These are phyloP conservation scores for Bombycilla garrulus DNA, from an alignment of 2,113 vertebrate genomes.

Conservation along the genomic window DNA sequence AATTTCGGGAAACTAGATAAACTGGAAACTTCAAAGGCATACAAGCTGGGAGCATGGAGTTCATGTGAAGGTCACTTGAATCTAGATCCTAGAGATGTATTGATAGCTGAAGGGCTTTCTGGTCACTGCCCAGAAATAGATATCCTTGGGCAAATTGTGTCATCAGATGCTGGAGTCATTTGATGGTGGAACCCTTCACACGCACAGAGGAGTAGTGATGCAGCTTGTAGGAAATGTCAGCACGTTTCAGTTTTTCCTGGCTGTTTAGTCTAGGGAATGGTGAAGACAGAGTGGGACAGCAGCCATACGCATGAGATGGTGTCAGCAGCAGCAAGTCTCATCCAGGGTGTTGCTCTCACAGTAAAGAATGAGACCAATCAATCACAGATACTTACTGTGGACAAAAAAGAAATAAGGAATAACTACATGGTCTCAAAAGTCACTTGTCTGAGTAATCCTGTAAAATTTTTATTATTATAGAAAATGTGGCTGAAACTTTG, in stretches of 20 bases:
- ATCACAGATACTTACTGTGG: neutral
- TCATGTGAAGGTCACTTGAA: constrained; percentile 56
- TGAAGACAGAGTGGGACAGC: constrained; percentile 18
- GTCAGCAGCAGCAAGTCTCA: neutral
- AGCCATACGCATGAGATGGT: neutral
- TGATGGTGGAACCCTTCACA: constrained; percentile 33
- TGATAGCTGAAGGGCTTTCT: constrained; percentile 49
- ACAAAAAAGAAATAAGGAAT: neutral
- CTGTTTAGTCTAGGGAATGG: constrained; percentile 31
- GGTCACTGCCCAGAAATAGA: constrained; percentile 34
- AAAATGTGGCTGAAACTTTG: neutral
- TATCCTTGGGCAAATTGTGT: constrained; percentile 35
- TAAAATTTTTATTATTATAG: neutral
- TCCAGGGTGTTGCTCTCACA: neutral
- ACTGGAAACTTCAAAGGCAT: constrained; percentile 51
- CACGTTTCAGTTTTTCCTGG: constrained; percentile 63
- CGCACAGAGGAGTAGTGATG: neutral
- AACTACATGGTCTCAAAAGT: neutral
- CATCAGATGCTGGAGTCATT: constrained; percentile 44
- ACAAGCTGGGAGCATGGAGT: neutral
- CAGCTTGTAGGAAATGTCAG: constrained; percentile 55
- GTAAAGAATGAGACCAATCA: neutral
- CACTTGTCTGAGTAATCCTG: neutral
- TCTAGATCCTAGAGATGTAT: constrained; percentile 43
- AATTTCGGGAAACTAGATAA: constrained; percentile 28